Base-by-base conservation (phyloP, 2,888 invertebrate genomes). In the Scelioninae gen. 1 region DNA sequence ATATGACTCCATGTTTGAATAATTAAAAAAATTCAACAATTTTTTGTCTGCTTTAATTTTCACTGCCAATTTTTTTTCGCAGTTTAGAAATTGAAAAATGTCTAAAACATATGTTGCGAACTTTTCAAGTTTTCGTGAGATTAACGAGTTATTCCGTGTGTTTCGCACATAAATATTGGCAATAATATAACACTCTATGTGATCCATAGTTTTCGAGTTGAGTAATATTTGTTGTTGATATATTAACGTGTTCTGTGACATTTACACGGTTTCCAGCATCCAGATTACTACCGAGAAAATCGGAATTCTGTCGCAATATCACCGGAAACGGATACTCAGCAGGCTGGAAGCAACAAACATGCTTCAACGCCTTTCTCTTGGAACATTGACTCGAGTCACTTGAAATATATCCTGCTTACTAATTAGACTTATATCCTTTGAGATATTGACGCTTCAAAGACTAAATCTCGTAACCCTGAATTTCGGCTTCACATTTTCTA, bases 231-330 rank as follows among this genome's bases (percentile, higher is more conserved):
- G 80, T 62, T 75, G 79, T 75, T 74, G 68, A 80, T 74, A 55
- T 53, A 69, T 68, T 55, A 63, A 31, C 69, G 55, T 51, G 56
- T 69, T 75, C 62, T 66, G 58, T 75, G 75, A 69, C 75, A 65
- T 81, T 75, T 81, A 81, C 65, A 75, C 68, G 68, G 49, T 74
- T 80, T 74, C 55, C 62, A 68, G 75, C 62, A 60, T 69, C 71
- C 38, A 80, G 86, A 86, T 86, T 87, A 86, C 82, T 77, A 60
- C 68, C 66, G 75, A 74, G 74, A 69, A 84, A 86, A 84, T 85
- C 82, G 85, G 83, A 84, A 86, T 86, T 86, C 85, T 82, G 83
- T 77, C 77, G 84, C 83, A 83, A 87, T 84, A 86, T 83, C 80
- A 82, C 77, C 86, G 83, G 85, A 87, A 85, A 62, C 71, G 83